phyloP scores from a whole-genome alignment of 2,797 vertebrate genomes.

The Chaetophractus vellerosus region DNA sequence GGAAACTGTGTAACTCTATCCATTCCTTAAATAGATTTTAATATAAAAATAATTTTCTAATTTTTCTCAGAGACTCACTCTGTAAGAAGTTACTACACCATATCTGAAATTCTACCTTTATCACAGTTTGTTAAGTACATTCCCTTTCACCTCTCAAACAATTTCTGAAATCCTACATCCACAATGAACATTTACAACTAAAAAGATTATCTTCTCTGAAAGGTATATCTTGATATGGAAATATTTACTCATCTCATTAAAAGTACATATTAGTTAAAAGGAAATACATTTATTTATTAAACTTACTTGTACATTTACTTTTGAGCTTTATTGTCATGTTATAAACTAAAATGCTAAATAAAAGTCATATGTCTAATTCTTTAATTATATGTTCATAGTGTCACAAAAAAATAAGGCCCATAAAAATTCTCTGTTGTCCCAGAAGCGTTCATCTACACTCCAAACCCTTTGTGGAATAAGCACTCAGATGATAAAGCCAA shows the following conservation, averaged over 20 bases:
- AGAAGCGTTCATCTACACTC: not conserved
- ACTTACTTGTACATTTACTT: not conserved
- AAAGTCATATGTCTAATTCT: not conserved
- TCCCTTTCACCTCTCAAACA: not conserved
- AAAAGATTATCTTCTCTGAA: not conserved
- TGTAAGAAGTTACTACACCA: not conserved
- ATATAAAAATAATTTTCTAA: not conserved
- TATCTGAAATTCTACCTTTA: slow-evolving; percentile 40
- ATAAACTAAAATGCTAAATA: not conserved
- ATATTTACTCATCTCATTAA: not conserved
- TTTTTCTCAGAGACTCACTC: not conserved
- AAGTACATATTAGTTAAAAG: not conserved
- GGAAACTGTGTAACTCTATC: not conserved
- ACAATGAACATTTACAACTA: not conserved
- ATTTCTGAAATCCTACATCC: not conserved
- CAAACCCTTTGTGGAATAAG: not conserved
- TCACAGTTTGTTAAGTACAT: not conserved
- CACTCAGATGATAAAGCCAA: not conserved
- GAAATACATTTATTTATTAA: slow-evolving; percentile 21
- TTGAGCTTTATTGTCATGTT: not conserved
- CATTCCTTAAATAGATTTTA: not conserved
- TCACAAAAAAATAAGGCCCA: not conserved
- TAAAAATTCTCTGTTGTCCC: not conserved
- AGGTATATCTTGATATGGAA: not conserved
- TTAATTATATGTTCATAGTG: not conserved